These are phyloP conservation scores for Urophycis tenuis DNA, from an alignment of 2,797 vertebrate species.

Conservation along the genomic window DNA sequence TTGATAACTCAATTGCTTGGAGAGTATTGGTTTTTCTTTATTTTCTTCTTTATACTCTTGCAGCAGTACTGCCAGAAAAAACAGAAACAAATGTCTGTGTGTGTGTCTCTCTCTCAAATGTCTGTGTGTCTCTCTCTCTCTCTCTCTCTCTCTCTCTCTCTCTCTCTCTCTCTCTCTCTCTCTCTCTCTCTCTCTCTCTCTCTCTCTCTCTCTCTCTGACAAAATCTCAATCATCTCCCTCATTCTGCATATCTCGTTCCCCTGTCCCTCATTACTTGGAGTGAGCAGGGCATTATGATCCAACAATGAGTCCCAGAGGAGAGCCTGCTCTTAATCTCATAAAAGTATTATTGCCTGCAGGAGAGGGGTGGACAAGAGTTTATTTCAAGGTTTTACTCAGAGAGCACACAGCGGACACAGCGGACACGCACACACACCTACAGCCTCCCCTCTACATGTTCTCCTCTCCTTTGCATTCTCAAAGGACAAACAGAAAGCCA, in stretches of 20 bases:
- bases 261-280: not conserved
- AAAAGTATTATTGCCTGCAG: slow-evolving; percentile 18
- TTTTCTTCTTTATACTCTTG: not conserved
- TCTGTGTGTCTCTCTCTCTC: slow-evolving; percentile 15
- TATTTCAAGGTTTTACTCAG: not conserved
- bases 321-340: slow-evolving; percentile 6
- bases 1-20: no score
- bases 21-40: no score
- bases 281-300: slow-evolving; percentile 10
- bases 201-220: not conserved
- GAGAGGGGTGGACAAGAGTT: not conserved
- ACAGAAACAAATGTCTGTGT: slow-evolving; percentile 7
- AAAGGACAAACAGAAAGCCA: no score
- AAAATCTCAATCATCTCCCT: not conserved
- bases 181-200: not conserved
- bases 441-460: no score
- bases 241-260: not conserved
- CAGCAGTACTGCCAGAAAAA: not conserved
- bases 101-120: slow-evolving; percentile 7
- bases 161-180: slow-evolving; percentile 13
- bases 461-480: no score
- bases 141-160: slow-evolving; percentile 10
- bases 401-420: not conserved
- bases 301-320: slow-evolving; percentile 13
- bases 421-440: no score